Conservation (phyloP, 2,113 vertebrate genomes). For the Symphodus melops region DNA sequence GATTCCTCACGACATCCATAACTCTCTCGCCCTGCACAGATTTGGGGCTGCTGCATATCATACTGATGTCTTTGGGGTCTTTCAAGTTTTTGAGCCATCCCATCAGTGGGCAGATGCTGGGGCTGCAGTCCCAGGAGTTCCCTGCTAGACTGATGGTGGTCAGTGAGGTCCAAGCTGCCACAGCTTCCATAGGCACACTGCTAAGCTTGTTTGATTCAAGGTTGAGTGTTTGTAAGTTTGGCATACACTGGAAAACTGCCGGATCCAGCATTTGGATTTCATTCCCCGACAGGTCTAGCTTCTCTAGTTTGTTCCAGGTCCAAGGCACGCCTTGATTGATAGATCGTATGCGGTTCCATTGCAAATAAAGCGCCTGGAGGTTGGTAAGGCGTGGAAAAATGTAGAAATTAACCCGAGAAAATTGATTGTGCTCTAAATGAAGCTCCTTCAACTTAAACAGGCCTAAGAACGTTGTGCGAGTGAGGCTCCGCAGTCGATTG, state of each 20-base stretch:
- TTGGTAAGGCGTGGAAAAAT: constrained; percentile 95
- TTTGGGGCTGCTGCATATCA: constrained; percentile 96
- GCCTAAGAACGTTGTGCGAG: constrained; percentile 93
- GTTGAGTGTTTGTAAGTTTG: constrained; percentile 93
- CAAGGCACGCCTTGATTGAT: constrained; percentile 91
- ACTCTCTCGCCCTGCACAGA: constrained; percentile 92
- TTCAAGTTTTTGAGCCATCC: constrained; percentile 92
- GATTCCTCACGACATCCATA: constrained; percentile 89
- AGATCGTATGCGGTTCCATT: constrained; percentile 95
- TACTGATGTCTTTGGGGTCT: constrained; percentile 91
- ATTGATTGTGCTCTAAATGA: constrained; percentile 97
- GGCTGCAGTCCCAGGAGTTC: constrained; percentile 96
- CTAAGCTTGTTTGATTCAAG: constrained; percentile 97
- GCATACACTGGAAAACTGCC: constrained; percentile 92
- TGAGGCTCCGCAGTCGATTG: constrained; percentile 92
- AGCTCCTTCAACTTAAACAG: constrained; percentile 93
- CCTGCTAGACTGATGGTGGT: constrained; percentile 92
- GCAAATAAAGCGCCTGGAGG: constrained; percentile 93
- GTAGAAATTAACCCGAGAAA: constrained; percentile 95
- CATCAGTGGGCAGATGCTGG: constrained; percentile 93
- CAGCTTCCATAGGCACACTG: constrained; percentile 91
- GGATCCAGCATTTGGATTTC: constrained; percentile 94
- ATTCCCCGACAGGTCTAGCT: constrained; percentile 96
- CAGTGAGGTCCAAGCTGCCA: constrained; percentile 92
- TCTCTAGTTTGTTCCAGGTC: constrained; percentile 95